phyloP scores from a whole-genome alignment of 2,113 vertebrate genomes.

The Gymnobelideus leadbeateri region DNA sequence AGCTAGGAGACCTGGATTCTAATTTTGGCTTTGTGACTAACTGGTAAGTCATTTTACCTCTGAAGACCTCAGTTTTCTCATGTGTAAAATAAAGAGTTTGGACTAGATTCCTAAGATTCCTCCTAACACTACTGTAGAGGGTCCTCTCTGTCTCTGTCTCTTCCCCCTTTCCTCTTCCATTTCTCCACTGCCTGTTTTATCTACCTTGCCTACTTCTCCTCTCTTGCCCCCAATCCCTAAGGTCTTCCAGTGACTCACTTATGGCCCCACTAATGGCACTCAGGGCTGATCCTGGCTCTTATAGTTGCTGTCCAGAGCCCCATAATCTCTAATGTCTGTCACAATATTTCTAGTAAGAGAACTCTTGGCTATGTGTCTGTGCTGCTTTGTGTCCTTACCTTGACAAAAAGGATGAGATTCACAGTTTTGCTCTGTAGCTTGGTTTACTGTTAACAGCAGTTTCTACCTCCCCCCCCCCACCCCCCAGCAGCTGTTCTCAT shows the following conservation, averaged over 20 bases:
- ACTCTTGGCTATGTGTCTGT: constrained; percentile 64
- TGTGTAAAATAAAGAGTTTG: not conserved
- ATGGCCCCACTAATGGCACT: not conserved
- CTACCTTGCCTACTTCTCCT: not conserved
- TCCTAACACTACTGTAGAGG: constrained; percentile 20
- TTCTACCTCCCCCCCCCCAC: not conserved
- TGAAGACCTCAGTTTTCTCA: constrained; percentile 36
- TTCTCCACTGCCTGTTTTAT: constrained; percentile 43
- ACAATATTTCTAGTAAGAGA: constrained; percentile 59
- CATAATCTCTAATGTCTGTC: constrained; percentile 62
- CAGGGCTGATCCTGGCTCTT: not conserved
- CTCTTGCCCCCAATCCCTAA: constrained; percentile 7
- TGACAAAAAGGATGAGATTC: constrained; percentile 74
- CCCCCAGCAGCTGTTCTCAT: constrained; percentile 78
- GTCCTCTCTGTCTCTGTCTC: constrained; percentile 22
- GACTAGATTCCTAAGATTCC: constrained; percentile 9
- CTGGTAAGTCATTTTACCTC: constrained; percentile 27
- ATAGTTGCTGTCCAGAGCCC: not conserved
- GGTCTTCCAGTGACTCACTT: constrained; percentile 49
- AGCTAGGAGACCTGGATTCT: not conserved
- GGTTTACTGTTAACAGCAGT: constrained; percentile 69
- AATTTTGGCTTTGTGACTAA: not conserved
- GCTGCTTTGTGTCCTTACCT: constrained; percentile 77
- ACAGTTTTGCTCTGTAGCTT: constrained; percentile 68
- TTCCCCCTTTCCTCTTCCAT: constrained; percentile 50